Conservation (phyloP, 2,113 vertebrate genomes). For the Gopherus flavomarginatus region DNA sequence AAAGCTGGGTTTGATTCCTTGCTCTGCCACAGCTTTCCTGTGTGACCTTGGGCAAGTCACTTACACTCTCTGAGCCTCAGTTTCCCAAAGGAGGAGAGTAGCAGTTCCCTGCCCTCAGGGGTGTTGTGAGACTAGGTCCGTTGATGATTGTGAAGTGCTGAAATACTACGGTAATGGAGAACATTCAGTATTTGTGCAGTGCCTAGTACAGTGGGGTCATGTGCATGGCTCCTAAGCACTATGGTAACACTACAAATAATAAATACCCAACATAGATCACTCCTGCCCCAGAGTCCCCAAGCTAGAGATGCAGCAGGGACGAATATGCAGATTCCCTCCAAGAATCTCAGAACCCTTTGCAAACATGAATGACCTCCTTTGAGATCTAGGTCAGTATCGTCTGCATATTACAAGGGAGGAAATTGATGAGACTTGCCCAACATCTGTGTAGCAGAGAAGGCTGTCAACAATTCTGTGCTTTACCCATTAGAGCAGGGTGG, state of each 20-base stretch:
- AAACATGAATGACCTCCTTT: background rate
- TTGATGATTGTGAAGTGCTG: background rate
- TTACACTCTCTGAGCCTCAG: background rate
- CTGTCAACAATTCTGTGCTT: background rate
- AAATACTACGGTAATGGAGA: background rate
- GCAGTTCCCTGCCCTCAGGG: background rate
- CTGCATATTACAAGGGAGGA: background rate
- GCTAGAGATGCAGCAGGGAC: background rate
- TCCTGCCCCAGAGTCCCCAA: background rate
- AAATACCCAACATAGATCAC: background rate
- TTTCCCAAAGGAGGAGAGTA: background rate
- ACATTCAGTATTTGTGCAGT: background rate
- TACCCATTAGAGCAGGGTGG: too few species aligned
- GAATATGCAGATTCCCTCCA: background rate
- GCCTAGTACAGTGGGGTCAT: background rate
- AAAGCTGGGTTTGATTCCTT: background rate
- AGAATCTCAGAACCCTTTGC: background rate
- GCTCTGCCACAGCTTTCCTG: background rate
- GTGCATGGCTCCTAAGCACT: background rate
- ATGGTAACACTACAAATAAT: background rate
- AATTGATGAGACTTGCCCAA: background rate
- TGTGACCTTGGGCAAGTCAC: background rate
- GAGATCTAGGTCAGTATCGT: background rate
- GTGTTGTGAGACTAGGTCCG: background rate
- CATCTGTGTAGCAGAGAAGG: background rate